These are phyloP conservation scores for Nebria salina DNA, from an alignment of 2,888 invertebrate genomes.

Conservation along the genomic window DNA sequence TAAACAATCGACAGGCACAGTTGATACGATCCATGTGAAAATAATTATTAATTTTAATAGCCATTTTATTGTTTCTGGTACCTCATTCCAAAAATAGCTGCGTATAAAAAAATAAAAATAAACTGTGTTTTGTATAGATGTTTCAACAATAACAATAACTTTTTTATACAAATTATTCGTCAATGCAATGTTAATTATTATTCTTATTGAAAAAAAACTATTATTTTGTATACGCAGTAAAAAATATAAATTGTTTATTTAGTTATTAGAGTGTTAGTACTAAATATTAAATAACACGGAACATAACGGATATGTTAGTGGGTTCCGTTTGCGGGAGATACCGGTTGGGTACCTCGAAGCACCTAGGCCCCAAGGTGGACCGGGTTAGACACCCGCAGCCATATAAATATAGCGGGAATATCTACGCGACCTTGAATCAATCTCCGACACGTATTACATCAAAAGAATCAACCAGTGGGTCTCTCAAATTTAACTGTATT, in stretches of 20 bases:
- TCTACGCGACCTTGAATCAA: neutral
- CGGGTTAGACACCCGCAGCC: constrained; percentile 22
- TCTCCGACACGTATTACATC: neutral
- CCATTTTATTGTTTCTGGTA: too few species aligned
- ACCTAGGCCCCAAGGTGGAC: constrained; percentile 38
- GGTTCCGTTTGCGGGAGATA: constrained; percentile 16
- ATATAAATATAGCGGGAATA: constrained; percentile 2
- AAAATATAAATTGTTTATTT: neutral
- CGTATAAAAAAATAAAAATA: too few species aligned
- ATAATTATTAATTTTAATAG: too few species aligned
- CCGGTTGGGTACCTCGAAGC: constrained; percentile 14
- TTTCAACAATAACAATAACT: too few species aligned
- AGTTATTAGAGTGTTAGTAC: neutral
- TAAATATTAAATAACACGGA: neutral
- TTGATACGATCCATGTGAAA: too few species aligned
- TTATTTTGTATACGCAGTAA: too few species aligned
- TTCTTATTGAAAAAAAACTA: too few species aligned
- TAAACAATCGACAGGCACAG: too few species aligned
- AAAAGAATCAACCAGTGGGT: neutral
- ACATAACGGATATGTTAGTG: neutral
- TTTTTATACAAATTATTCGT: too few species aligned
- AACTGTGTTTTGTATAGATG: too few species aligned
- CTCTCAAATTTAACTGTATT: neutral
- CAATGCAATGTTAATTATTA: too few species aligned
- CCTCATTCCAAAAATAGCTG: too few species aligned